Percentiles rank a stretch among this genome's conserved stretches.
Evolutionary conservation across 2,797 vertebrate genomes (phyloP).

Genomic region (Hozukius guyotensis): DNA sequence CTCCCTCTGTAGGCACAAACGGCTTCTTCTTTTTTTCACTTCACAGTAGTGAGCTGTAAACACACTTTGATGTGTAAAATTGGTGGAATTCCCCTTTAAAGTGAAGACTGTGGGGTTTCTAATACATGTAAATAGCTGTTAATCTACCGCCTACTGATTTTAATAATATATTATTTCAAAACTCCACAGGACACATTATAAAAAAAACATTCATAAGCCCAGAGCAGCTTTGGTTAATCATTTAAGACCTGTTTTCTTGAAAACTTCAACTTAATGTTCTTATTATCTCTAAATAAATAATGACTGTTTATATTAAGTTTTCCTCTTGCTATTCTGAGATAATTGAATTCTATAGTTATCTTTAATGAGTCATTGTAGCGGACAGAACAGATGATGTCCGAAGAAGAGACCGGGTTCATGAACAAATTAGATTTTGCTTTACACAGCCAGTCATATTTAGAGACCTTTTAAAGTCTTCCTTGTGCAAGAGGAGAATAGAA

Average conservation of each 20-base stretch:
- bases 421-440: neutral
- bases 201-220: neutral
- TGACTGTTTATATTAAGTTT: neutral
- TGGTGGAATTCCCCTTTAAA: no score
- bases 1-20: neutral
- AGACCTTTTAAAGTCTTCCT: neutral
- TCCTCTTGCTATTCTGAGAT: neutral
- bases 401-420: neutral
- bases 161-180: neutral
- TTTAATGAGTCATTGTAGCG: neutral
- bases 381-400: neutral
- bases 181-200: neutral
- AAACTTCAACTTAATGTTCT: neutral
- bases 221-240: neutral
- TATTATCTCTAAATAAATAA: neutral
- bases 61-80: no score
- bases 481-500: fast-evolving
- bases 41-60: no score
- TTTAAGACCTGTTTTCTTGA: neutral
- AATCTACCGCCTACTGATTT: neutral
- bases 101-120: neutral
- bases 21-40: neutral
- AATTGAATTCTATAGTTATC: neutral
- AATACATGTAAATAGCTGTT: neutral
- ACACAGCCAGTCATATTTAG: neutral